These are phyloP conservation scores for Drosophila suzukii DNA, from an alignment of 1,140 invertebrate species.

Conservation along the genomic window DNA sequence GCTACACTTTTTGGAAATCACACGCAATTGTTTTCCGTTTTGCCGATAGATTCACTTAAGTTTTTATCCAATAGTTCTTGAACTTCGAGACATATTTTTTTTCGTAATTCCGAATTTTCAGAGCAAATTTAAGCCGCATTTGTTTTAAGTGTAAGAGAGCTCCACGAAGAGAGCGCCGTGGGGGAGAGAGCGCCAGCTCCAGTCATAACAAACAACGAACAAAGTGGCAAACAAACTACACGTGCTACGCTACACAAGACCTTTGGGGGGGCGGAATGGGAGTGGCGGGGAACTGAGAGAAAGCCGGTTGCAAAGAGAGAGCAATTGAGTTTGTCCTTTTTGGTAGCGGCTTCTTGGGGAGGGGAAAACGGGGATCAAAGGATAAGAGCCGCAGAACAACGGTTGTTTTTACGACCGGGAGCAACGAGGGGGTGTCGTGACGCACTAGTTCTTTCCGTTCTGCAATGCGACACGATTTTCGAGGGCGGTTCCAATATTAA, in stretches of 20 bases:
- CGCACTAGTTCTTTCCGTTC: conserved; percentile 52
- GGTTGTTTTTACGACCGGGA: conserved; percentile 23
- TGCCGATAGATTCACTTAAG: no score
- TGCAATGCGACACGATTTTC: conserved; percentile 43
- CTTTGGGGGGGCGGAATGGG: not conserved
- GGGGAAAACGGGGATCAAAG: not conserved
- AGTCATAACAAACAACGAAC: conserved; percentile 73
- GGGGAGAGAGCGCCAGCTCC: conserved; percentile 31
- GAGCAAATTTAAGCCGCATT: not conserved
- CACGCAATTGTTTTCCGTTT: no score
- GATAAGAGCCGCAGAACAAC: conserved; percentile 26
- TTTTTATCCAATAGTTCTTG: no score
- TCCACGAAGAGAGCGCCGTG: conserved; percentile 10
- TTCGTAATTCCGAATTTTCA: not conserved
- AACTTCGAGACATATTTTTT: no score
- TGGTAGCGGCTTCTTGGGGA: not conserved
- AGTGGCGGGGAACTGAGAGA: conserved; percentile 1
- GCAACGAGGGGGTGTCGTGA: conserved; percentile 31
- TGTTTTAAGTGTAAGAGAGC: not conserved
- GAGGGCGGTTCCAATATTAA: conserved; percentile 7
- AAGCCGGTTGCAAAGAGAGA: conserved; percentile 13
- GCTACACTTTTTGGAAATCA: no score
- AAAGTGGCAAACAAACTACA: conserved; percentile 71
- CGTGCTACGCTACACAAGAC: conserved; percentile 44
- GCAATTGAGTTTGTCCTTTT: conserved; percentile 34